Base-by-base conservation (phyloP, 2,797 vertebrate species). In the Hephaestus fuliginosus region DNA sequence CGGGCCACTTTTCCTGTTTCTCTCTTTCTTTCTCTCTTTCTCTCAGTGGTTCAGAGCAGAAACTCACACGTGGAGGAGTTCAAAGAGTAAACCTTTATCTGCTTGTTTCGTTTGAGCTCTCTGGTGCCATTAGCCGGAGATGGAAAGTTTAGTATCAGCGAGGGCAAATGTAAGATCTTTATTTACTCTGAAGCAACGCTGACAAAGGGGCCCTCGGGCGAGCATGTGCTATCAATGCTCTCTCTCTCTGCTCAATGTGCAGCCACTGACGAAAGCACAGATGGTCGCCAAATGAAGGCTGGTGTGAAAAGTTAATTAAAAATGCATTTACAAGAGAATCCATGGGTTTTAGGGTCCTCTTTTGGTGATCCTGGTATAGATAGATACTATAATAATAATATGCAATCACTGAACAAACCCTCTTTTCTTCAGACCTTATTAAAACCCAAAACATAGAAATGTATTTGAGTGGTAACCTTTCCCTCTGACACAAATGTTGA, bases 161-260 rank as follows among this genome's bases (percentile, higher is more conserved):
- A 55, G 81, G 58, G 72, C 66, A 81, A 81, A 82, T 69, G 48
- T 55, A 36, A 73, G 61, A 78, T 67, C 58, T 89, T 76, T 81
- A 69, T 86, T 85, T 82, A 80, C 83, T 90, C 78, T 88, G 74
- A 86, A 78, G 86, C 88, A 73, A 74, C 18, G 14, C 39, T 82
- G 76, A 70, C 49, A 44, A 43, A 25, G 64, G 6, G 70, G 41
- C 51, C 85, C 56, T 70, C 5, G 13, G 60, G 74, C 65, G 3
- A 71, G 46, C 83, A 80, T 71, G 63, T 75, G 79, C 61, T 76
- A 75, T 60, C 84, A 82, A 68, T 78, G 49, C 52, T 67, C 62
- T 66, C 41, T 20, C 65, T 70, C 70, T 78, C 67, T 77, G 74
- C 48, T 30, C 25, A 55, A 77, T 62, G 67, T 46, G 74, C 58